Evolutionary conservation across 2,797 vertebrate genomes (phyloP), one percentile per base, ranked within the genome.

Genomic region (Clarias platycephalus): DNA sequence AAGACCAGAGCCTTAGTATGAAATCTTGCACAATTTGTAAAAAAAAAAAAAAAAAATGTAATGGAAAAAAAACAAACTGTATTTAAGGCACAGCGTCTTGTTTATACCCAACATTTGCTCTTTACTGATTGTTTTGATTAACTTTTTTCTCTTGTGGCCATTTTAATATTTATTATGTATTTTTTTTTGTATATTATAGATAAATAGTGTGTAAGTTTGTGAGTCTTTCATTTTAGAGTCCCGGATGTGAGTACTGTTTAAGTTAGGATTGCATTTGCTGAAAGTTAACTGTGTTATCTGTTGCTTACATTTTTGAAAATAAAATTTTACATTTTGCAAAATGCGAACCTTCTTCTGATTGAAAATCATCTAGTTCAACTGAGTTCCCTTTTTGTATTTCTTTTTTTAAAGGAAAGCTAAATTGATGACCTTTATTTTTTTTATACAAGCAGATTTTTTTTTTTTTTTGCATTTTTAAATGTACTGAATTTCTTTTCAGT

Each of bases 181-280:
- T 94, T 95, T 49, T 44, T 97, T 97, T 97, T 96, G 97, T 98
- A 98, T 96, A 98, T 97, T 98, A 97, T 96, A 97, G 96, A 95
- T 97, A 97, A 96, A 96, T 96, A 95, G 94, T 97, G 96, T 95
- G 93, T 95, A 94, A 96, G 96, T 98, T 96, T 97, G 96, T 99
- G 96, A 97, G 97, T 98, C 97, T 97, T 97, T 98, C 94, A 96
- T 97, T 99, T 97, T 97, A 96, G 97, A 97, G 96, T 97, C 96
- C 97, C 95, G 97, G 96, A 98, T 97, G 96, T 98, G 94, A 95
- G 97, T 97, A 97, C 96, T 96, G 97, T 98, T 99, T 97, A 96
- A 97, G 97, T 98, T 98, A 98, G 97, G 98, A 97, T 96, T 99
- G 97, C 97, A 98, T 99, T 98, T 98, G 97, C 97, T 97, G 97